phyloP scores from a whole-genome alignment of 2,797 vertebrate genomes.

The Phylloscopus collybita region DNA sequence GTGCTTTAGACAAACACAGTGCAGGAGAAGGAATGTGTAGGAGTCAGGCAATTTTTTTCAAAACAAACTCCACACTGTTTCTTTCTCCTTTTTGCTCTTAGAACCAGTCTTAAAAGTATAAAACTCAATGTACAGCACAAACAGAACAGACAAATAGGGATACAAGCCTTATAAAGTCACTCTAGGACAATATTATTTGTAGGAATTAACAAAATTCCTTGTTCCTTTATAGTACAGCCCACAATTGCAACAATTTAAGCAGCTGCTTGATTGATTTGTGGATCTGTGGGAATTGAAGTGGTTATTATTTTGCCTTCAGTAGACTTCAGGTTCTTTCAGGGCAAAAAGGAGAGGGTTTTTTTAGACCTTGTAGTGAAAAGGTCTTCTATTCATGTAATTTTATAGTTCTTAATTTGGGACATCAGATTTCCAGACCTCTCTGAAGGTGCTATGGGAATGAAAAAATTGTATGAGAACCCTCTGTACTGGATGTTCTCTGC shows the following conservation, averaged over 20 bases:
- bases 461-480: neutral
- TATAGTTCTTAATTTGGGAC: neutral
- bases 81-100: too few relatives aligned
- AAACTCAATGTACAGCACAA: too few relatives aligned
- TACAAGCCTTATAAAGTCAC: too few relatives aligned
- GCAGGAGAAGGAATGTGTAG: too few relatives aligned
- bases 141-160: too few relatives aligned
- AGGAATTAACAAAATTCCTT: neutral
- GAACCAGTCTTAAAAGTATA: too few relatives aligned
- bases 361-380: neutral
- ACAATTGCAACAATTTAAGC: neutral
- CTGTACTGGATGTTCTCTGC: neutral
- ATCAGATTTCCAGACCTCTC: neutral
- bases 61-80: too few relatives aligned
- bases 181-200: neutral
- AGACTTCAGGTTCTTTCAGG: neutral
- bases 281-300: neutral
- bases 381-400: neutral
- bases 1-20: too few relatives aligned
- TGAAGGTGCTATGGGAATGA: neutral
- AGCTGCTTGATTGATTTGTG: neutral
- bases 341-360: neutral
- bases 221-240: neutral
- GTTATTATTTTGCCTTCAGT: neutral
- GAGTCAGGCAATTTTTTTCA: too few relatives aligned